Percentiles rank a stretch among this genome's conserved stretches.
These are phyloP conservation scores for Parazoanthus darwini DNA, from an alignment of 92 coral and sea anemone species.

Conservation along the genomic window DNA sequence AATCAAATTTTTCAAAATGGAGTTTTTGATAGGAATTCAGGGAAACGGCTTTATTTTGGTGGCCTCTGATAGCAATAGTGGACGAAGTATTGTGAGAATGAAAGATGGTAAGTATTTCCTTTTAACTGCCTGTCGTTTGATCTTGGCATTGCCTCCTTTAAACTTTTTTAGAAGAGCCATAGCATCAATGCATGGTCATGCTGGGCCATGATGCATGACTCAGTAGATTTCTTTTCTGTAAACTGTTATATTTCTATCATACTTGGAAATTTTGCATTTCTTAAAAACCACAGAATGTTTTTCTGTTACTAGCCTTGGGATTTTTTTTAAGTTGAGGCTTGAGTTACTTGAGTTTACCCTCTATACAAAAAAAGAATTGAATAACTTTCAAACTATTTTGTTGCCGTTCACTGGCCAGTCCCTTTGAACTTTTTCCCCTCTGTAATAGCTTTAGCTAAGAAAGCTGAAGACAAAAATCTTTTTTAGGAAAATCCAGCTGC, in stretches of 20 bases:
- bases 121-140: neutral
- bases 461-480: no score
- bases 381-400: no score
- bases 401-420: no score
- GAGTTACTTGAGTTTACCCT: no score
- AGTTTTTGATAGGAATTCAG: slow-evolving; percentile 95
- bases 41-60: slow-evolving; percentile 93
- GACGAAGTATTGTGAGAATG: slow-evolving; percentile 96
- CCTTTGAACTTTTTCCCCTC: no score
- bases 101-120: slow-evolving; percentile 77
- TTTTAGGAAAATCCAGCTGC: no score
- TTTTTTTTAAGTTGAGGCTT: neutral
- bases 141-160: neutral
- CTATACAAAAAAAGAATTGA: no score
- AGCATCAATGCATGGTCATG: neutral
- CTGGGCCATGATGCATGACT: slow-evolving; percentile 44
- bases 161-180: neutral
- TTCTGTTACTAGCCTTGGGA: neutral
- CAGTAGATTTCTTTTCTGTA: slow-evolving; percentile 44
- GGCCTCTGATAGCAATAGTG: slow-evolving; percentile 93
- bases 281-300: no score
- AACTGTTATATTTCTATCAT: neutral
- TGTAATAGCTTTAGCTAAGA: no score
- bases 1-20: slow-evolving; percentile 62
- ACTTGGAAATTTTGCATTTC: neutral